Base-by-base conservation (phyloP, 2,113 vertebrate genomes). In the Raja brachyura region DNA sequence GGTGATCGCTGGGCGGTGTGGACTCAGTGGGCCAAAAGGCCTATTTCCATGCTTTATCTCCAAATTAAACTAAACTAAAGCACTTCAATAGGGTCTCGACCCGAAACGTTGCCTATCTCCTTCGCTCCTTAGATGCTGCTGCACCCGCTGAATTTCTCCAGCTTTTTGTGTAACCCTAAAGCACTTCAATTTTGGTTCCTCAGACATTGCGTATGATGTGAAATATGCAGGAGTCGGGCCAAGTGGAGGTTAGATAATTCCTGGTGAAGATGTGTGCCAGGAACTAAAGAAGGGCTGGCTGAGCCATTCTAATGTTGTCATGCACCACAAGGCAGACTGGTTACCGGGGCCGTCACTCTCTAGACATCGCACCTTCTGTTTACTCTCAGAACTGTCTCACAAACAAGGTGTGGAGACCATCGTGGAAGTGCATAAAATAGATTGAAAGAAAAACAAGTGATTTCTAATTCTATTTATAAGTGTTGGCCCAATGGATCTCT, bases 221-320 rank as follows among this genome's bases (percentile, higher is more conserved):
- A 66, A 88, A 14, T n/a, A 16, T 88, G 22, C 63, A 59, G 83
- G 83, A 66, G 14, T 18, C 18, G 83, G 5, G 83, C 59, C 83
- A 88, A 88, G 28, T n/a, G 83, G 83, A 88, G 59, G n/a, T 28
- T 18, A 31, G 59, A n/a, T 88, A 63, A 66, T 88, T 63, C 83
- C 83, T 88, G 83, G 63, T 88, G 59, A 28, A 61, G 59, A 88
- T 31, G 83, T 88, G 28, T 28, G 56, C 59, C 59, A 31, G 83
- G 83, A 66, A 63, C 18, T 88, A 88, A 13, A 88, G 31, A 88
- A 63, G 83, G 63, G 28, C 11, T 31, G 14, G 28, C 28, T 88
- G 83, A 88, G 59, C 63, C 83, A 88, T 88, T 59, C 63, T 59
- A n/a, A 88, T 88, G 83, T 88, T 88, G 61, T 88, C 14, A 33